A percentile compares a stretch with the other conserved stretches of the same genome.
These are phyloP conservation scores for Synodontis membranacea DNA, from an alignment of 2,113 vertebrate genomes.

Conservation along the genomic window DNA sequence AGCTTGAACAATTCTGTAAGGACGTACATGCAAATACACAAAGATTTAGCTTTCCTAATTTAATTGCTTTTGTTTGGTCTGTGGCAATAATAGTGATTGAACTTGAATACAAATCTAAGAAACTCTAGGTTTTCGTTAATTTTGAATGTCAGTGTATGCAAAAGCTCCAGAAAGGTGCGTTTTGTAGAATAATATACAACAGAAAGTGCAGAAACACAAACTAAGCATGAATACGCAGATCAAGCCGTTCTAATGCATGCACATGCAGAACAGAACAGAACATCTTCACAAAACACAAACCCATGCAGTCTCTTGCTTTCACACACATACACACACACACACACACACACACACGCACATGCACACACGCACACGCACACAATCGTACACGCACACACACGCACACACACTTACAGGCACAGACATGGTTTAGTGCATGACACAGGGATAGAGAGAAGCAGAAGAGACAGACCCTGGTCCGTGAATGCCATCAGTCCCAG, in stretches of 20 bases:
- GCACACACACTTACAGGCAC: constrained; percentile 47
- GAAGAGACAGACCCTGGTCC: constrained; percentile 77
- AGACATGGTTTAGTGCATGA: constrained; percentile 76
- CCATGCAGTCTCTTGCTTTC: constrained; percentile 8
- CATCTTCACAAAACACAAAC: constrained; percentile 13
- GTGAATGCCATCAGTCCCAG: constrained; percentile 82
- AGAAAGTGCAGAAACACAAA: constrained; percentile 21
- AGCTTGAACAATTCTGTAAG: background rate
- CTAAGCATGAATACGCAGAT: constrained; percentile 44
- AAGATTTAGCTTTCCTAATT: background rate
- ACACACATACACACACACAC: constrained; percentile 4
- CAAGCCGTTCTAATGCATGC: constrained; percentile 42
- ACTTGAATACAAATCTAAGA: background rate
- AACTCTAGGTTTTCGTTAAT: too few relatives aligned
- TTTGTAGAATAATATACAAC: background rate
- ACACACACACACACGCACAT: constrained; percentile 48
- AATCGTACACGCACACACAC: constrained; percentile 37
- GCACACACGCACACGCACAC: constrained; percentile 40
- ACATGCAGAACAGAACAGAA: constrained; percentile 41
- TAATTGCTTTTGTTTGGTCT: background rate
- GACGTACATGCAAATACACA: background rate
- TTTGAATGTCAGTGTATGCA: background rate
- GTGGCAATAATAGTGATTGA: background rate
- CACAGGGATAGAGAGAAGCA: constrained; percentile 74
- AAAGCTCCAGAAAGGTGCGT: background rate